Evolutionary conservation across 2,113 vertebrate genomes (phyloP).

Genomic region (Struthidea cinerea): DNA sequence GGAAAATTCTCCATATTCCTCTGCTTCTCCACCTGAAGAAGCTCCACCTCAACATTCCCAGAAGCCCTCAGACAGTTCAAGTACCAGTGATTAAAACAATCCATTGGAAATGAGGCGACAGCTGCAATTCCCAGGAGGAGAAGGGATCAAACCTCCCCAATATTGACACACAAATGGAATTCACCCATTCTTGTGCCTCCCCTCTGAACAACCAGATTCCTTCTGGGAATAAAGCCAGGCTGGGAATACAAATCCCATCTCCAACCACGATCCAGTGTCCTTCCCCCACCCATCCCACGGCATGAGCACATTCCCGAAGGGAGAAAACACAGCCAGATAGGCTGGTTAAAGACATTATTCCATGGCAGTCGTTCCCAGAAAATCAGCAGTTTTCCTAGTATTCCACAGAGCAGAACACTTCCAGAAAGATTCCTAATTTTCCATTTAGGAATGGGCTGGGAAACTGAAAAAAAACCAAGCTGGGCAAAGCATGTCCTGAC

Average conservation of each 20-base stretch:
- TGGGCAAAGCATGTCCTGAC: background rate
- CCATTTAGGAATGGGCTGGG: background rate
- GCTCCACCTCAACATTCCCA: background rate
- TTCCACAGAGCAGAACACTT: background rate
- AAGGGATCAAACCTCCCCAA: background rate
- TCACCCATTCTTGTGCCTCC: background rate
- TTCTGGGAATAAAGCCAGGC: background rate
- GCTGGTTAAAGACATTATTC: background rate
- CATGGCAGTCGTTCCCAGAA: background rate
- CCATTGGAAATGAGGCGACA: background rate
- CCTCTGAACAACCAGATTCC: background rate
- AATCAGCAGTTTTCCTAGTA: background rate
- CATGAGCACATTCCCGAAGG: too few species aligned
- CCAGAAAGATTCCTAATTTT: background rate
- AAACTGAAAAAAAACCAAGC: background rate
- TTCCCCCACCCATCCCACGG: background rate
- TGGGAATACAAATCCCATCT: background rate
- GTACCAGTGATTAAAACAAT: accelerated
- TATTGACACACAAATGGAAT: background rate
- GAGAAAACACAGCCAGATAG: accelerated
- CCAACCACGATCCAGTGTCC: accelerated
- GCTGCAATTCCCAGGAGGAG: background rate
- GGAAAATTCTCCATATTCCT: background rate
- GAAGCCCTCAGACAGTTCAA: accelerated
- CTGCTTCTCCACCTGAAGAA: background rate